A percentile compares a stretch with the other conserved stretches of the same genome.
These are phyloP conservation scores for Nesometra sesokonis DNA, from an alignment of 35 echinoderm and acorn worm species.

Conservation along the genomic window DNA sequence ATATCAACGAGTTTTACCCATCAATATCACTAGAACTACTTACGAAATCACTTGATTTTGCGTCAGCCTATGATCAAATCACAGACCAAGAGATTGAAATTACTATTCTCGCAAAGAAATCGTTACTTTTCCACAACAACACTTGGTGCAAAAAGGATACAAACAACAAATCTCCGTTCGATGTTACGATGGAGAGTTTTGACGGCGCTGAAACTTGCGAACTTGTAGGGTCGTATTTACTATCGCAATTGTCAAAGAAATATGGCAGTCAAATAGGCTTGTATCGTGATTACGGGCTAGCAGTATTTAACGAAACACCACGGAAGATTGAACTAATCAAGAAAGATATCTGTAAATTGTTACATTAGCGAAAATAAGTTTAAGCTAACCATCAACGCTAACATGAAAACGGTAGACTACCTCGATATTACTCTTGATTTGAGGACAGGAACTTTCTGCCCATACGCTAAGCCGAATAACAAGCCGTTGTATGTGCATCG, in stretches of 20 bases:
- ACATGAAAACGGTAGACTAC: slow-evolving; percentile 1
- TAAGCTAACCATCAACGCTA: background rate
- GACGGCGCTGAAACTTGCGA: background rate
- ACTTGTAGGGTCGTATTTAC: background rate
- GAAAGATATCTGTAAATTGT: background rate
- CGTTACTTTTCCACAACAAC: background rate
- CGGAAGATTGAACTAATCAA: background rate
- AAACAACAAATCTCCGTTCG: background rate
- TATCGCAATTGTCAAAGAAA: background rate
- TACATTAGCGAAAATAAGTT: background rate
- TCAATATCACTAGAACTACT: background rate
- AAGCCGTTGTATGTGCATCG: no score
- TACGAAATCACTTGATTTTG: background rate
- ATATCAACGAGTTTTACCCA: background rate
- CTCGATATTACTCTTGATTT: no score
- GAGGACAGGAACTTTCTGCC: no score
- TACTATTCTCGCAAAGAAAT: background rate
- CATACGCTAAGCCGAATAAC: no score
- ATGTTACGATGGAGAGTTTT: background rate
- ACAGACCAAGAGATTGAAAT: background rate
- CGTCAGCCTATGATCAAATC: background rate
- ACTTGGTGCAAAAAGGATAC: background rate
- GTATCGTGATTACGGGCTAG: background rate
- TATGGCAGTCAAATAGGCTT: background rate
- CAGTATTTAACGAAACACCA: background rate